Percentiles rank a stretch among this genome's conserved stretches.
Evolutionary conservation across 53 echinoderm and acorn worm species (phyloP).

Genomic region (Astropecten irregularis): DNA sequence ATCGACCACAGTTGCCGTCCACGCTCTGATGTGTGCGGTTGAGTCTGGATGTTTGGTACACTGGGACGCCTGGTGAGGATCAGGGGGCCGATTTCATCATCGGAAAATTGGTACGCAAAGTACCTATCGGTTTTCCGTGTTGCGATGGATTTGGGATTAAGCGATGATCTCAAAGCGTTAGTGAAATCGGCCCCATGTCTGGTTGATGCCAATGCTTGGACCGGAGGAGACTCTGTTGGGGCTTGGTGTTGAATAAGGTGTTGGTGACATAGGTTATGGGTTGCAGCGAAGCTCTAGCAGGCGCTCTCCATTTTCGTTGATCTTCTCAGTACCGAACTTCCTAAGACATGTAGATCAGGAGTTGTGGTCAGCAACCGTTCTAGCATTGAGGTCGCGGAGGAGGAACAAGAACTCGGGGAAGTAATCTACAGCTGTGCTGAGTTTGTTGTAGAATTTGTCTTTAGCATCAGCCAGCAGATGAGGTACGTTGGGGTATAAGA

Average conservation of each 20-base stretch:
- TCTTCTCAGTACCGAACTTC: slow-evolving; percentile 35
- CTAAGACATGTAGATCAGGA: slow-evolving; percentile 4
- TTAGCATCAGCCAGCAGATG: background rate
- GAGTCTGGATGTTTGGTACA: no score
- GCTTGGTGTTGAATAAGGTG: slow-evolving; percentile 37
- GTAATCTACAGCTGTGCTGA: background rate
- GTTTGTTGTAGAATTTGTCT: slow-evolving; percentile 32
- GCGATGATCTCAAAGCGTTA: no score
- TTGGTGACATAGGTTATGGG: slow-evolving; percentile 26
- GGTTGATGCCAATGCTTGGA: slow-evolving; percentile 56
- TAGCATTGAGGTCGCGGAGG: background rate
- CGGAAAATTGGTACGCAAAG: no score
- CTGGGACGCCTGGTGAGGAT: background rate
- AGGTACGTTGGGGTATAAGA: no score
- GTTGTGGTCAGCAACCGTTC: no score
- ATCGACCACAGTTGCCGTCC: no score
- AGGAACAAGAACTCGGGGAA: background rate
- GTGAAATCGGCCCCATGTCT: no score
- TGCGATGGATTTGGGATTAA: no score
- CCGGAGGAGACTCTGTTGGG: slow-evolving; percentile 38
- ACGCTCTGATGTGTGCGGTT: background rate
- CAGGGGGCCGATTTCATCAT: no score
- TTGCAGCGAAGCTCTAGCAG: slow-evolving; percentile 27
- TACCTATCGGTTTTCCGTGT: no score
- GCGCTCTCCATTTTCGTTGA: slow-evolving; percentile 58